Conservation (phyloP, 1,140 invertebrate species). For the Zophobas atratus region DNA sequence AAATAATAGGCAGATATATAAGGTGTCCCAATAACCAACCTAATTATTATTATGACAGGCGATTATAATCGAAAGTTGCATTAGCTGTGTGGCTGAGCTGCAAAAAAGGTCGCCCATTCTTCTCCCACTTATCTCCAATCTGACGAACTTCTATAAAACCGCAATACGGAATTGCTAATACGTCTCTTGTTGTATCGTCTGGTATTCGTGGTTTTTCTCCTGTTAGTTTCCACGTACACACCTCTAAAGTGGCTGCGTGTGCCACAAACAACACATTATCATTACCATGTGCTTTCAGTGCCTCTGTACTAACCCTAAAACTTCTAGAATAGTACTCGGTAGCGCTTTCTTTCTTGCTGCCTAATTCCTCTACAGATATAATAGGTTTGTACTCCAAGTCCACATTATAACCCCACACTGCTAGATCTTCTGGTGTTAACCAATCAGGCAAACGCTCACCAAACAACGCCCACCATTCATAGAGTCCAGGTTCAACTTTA, state of each 20-base stretch:
- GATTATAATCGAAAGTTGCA: conserved; percentile 86
- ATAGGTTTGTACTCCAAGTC: conserved; percentile 80
- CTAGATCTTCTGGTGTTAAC: conserved; percentile 83
- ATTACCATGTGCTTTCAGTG: conserved; percentile 59
- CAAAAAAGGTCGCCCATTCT: conserved; percentile 83
- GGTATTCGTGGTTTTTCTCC: conserved; percentile 76
- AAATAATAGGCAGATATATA: no score
- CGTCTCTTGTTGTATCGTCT: conserved; percentile 79
- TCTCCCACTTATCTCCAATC: conserved; percentile 75
- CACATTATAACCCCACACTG: conserved; percentile 83
- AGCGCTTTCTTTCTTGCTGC: conserved; percentile 73
- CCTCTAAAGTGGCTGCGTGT: conserved; percentile 90
- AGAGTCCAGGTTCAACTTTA: conserved; percentile 85
- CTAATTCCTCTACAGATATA: conserved; percentile 73
- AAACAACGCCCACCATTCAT: conserved; percentile 96
- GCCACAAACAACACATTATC: conserved; percentile 68
- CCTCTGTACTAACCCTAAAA: conserved; percentile 69
- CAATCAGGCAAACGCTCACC: conserved; percentile 83
- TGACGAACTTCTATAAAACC: conserved; percentile 77
- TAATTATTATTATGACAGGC: no score
- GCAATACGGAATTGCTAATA: conserved; percentile 88
- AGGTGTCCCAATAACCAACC: no score
- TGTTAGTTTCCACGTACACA: conserved; percentile 83
- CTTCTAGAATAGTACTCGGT: conserved; percentile 84
- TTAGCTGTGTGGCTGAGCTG: conserved; percentile 88